These are phyloP conservation scores for Psammodynastes pulverulentus DNA, from an alignment of 2,113 vertebrate species.

Conservation along the genomic window DNA sequence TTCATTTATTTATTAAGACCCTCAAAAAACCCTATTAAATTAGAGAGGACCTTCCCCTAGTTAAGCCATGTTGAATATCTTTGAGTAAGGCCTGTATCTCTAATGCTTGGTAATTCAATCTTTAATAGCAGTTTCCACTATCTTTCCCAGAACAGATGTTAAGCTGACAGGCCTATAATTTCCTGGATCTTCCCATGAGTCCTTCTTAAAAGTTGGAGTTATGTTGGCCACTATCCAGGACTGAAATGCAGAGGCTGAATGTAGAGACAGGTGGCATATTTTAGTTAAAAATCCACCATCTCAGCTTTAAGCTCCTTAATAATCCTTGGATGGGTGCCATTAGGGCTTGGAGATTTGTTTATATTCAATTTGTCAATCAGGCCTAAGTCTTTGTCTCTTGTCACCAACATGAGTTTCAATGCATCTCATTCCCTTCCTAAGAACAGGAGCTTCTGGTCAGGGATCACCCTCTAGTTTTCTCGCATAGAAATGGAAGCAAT, in stretches of 20 bases:
- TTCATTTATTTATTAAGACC: neutral
- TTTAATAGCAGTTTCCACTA: neutral
- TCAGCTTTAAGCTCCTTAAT: neutral
- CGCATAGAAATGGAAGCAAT: neutral
- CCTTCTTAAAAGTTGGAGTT: neutral
- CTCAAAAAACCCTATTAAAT: neutral
- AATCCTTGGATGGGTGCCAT: neutral
- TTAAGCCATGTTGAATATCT: neutral
- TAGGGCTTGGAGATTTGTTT: neutral
- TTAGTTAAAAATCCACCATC: neutral
- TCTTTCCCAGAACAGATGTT: neutral
- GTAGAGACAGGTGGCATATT: neutral
- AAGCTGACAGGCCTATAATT: neutral
- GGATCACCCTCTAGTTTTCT: neutral
- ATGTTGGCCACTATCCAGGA: neutral
- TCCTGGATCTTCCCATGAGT: neutral
- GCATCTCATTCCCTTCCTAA: neutral
- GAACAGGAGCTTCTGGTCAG: neutral
- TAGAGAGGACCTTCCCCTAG: neutral
- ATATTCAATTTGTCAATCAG: neutral
- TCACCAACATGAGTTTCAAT: neutral
- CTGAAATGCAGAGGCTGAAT: neutral
- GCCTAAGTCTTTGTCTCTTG: neutral
- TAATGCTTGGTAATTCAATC: neutral
- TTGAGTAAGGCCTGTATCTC: neutral